Conservation (phyloP, 2,113 vertebrate genomes). For the Microcebus griseorufus region DNA sequence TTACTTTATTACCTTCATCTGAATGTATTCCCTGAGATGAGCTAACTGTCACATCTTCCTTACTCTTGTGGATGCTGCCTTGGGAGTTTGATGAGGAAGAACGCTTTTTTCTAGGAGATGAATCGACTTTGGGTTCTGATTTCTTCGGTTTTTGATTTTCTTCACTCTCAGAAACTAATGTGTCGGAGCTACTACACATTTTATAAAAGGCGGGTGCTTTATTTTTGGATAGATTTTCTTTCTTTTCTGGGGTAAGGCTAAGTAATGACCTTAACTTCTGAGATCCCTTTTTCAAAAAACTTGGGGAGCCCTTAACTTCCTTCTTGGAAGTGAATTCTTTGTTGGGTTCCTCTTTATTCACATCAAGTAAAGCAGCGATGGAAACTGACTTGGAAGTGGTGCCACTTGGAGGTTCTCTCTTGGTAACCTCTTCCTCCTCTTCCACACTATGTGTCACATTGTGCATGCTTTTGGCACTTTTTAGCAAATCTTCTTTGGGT, state of each 20-base stretch:
- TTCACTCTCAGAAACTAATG: constrained; percentile 88
- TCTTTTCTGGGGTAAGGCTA: constrained; percentile 91
- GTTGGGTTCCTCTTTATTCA: constrained; percentile 80
- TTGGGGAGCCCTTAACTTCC: constrained; percentile 85
- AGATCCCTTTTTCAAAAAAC: constrained; percentile 90
- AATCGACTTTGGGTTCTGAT: constrained; percentile 84
- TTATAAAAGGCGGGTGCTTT: constrained; percentile 86
- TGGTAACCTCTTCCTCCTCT: constrained; percentile 84
- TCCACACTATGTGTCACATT: constrained; percentile 83
- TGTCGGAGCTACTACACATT: constrained; percentile 91
- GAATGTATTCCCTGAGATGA: constrained; percentile 60
- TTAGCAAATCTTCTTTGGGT: constrained; percentile 80
- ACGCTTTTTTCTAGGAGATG: constrained; percentile 84
- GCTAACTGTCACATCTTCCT: constrained; percentile 74
- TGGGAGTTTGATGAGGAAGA: constrained; percentile 85
- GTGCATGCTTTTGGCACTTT: constrained; percentile 84
- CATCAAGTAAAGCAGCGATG: constrained; percentile 84
- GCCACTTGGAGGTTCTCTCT: constrained; percentile 80
- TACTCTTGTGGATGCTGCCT: constrained; percentile 84
- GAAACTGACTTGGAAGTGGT: constrained; percentile 88
- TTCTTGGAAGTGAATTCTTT: constrained; percentile 84
- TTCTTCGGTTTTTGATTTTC: constrained; percentile 84
- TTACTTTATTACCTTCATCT: constrained; percentile 77
- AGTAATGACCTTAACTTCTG: constrained; percentile 93
- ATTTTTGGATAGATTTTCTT: constrained; percentile 86